A percentile compares a stretch with the other conserved stretches of the same genome.
Evolutionary conservation across 2,888 invertebrate species (phyloP).

Genomic region (Loripinus fragilis): DNA sequence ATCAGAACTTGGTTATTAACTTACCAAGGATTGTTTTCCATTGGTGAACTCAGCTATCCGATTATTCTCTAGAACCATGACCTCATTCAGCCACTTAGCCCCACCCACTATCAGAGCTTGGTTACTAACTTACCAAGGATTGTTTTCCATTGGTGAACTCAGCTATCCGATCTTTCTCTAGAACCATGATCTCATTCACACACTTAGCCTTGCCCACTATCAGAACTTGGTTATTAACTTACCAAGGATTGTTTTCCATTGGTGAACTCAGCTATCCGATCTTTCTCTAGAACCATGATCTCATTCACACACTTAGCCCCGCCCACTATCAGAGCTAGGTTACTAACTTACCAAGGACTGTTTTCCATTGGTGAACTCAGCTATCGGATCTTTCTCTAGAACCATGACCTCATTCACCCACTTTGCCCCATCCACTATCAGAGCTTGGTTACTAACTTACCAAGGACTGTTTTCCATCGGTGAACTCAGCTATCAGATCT

Average conservation of each 20-base stretch:
- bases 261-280: constrained; percentile 56
- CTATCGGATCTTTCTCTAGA: constrained; percentile 52
- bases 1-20: no score
- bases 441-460: no score
- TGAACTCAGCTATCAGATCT: constrained; percentile 56
- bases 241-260: constrained; percentile 57
- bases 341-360: constrained; percentile 43
- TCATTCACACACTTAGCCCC: constrained; percentile 59
- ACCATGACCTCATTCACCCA: constrained; percentile 55
- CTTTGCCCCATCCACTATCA: constrained; percentile 46
- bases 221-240: no score
- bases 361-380: constrained; percentile 55
- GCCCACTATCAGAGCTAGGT: constrained; percentile 44
- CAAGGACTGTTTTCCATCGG: constrained; percentile 52
- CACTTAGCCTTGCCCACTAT: constrained; percentile 53
- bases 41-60: constrained; percentile 52
- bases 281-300: constrained; percentile 35
- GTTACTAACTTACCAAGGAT: constrained; percentile 47
- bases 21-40: constrained; percentile 55
- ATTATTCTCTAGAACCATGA: constrained; percentile 42
- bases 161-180: constrained; percentile 52
- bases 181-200: constrained; percentile 40
- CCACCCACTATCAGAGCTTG: constrained; percentile 56
- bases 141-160: constrained; percentile 56
- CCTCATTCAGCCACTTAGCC: constrained; percentile 55